Base-by-base conservation (phyloP, 2,888 invertebrate species). In the Cataglyphis livida region DNA sequence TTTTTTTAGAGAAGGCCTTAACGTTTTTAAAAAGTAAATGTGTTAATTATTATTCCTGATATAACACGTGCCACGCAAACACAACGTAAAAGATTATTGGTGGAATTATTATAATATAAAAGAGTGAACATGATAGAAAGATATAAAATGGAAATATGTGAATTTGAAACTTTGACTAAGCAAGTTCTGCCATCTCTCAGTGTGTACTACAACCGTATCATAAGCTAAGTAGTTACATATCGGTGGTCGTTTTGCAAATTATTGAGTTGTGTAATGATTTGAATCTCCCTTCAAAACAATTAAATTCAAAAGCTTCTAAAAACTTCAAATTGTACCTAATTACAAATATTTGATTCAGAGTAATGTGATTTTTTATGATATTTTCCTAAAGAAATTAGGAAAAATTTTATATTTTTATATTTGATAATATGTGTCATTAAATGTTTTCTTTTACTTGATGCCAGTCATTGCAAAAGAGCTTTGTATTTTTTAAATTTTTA, bases 151-250 rank as follows among this genome's bases (percentile, higher is more conserved):
- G 21, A 32, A 64, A 3, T 35, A 35, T 21, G 44, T 18, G 21
- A 64, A 74, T 61, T 79, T 51, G 7, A 18, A 35, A 2, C n/a
- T 57, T 65, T 57, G 28, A 57, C 21, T 28, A 76, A 76, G 71
- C 10, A 76, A 54, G 70, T 76, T 41, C 76, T 76, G 76, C 70
- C 76, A 70, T 76, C 70, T 76, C 70, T 76, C 54, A 76, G 76
- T 68, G 1, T 18, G 28, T 21, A 41, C n/a, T 54, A 68, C 41
- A 76, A 76, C 76, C 54, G 76, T 76, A 64, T 76, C 54, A 41
- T 28, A 76, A 76, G 54, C 15, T 15, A 44, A 73, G 68, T 41
- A 54, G 38, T 38, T 54, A 32, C 41, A 68, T 70, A 76, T 70
- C 79, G 28, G 41, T 71, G 61, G 57, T 57, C 0, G 73, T 61